Conservation (phyloP, 2,797 vertebrate species). For the Sebastes flavidus region DNA sequence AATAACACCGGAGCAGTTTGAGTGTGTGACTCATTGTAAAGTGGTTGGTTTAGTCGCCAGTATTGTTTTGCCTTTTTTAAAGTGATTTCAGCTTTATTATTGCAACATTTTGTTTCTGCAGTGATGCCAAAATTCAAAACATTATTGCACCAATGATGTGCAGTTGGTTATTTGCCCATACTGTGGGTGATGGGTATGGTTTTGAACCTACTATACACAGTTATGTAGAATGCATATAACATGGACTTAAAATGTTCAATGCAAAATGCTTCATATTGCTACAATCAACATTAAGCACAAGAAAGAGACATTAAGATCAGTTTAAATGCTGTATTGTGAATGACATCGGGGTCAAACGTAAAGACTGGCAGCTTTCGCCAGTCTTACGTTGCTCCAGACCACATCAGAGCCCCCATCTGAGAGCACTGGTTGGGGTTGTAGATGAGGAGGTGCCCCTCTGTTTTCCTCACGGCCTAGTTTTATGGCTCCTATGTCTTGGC, state of each 20-base stretch:
- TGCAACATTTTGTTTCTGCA: not conserved
- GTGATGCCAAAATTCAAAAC: not conserved
- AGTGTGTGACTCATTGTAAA: not conserved
- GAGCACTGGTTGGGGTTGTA: constrained; percentile 51
- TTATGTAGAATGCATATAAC: not conserved
- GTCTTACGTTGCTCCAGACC: constrained; percentile 41
- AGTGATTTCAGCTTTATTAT: not conserved
- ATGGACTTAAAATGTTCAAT: not conserved
- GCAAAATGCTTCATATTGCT: not conserved
- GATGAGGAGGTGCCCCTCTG: constrained; percentile 69
- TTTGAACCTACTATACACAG: not conserved
- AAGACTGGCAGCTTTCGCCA: constrained; percentile 36
- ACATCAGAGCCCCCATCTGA: constrained; percentile 62
- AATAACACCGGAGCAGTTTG: not conserved
- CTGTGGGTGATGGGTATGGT: not conserved
- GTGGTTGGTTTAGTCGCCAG: not conserved
- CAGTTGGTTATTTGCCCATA: not conserved
- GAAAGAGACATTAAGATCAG: not conserved
- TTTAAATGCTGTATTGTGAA: constrained; percentile 21
- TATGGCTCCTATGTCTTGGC: constrained; percentile 63
- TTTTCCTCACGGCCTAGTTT: constrained; percentile 64
- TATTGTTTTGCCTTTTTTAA: not conserved
- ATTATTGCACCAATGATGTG: not conserved
- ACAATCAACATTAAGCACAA: not conserved
- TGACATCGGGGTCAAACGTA: constrained; percentile 38